Percentiles rank a stretch among this genome's conserved stretches.
Conservation (phyloP, 2,888 invertebrate genomes). For the Phytoseiulus persimilis region DNA sequence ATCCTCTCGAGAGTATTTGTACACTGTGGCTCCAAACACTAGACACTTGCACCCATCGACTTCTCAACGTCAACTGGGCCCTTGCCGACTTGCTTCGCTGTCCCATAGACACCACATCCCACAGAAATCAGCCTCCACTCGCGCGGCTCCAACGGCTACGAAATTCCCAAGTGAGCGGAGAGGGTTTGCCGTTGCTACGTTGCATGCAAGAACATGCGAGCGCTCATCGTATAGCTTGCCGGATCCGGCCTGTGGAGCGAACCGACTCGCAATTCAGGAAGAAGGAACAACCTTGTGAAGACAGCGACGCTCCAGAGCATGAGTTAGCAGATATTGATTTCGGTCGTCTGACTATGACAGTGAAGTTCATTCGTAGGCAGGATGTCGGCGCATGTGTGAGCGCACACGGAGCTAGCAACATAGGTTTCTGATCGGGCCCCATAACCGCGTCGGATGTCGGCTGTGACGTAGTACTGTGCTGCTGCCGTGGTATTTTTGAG, state of each 20-base stretch:
- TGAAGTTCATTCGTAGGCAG: not conserved
- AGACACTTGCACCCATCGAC: constrained; percentile 5
- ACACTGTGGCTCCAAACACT: not conserved
- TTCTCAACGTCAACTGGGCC: not conserved
- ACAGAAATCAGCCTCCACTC: constrained; percentile 5
- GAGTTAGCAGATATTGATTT: not conserved
- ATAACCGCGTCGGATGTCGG: not conserved
- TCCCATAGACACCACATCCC: not conserved
- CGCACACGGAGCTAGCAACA: not conserved
- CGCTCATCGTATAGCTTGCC: not conserved
- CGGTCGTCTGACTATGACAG: not conserved
- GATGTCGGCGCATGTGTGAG: not conserved
- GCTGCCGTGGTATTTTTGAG: not conserved
- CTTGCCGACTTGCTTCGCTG: not conserved
- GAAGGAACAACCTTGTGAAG: not conserved
- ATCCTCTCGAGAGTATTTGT: not conserved
- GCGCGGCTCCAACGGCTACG: not conserved
- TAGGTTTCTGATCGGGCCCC: not conserved
- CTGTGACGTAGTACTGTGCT: not conserved
- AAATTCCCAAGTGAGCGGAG: not conserved
- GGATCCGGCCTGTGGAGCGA: not conserved
- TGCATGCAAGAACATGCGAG: not conserved
- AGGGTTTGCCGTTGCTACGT: not conserved
- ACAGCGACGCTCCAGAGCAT: not conserved
- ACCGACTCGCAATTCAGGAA: not conserved